Evolutionary conservation across 2,113 vertebrate species (phyloP).

Genomic region (Plotosus lineatus): DNA sequence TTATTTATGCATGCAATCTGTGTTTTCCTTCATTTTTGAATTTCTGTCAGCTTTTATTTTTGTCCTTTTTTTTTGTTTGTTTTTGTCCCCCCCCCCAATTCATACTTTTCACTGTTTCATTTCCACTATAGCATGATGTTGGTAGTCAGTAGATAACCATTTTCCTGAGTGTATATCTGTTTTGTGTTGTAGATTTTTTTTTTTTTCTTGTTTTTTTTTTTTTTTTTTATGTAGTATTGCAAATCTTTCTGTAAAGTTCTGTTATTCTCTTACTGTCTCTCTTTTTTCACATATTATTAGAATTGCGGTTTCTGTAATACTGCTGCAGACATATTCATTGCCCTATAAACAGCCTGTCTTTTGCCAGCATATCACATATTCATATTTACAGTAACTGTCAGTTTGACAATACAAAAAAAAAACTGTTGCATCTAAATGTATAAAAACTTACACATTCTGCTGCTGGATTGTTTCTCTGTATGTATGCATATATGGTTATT

Average conservation of each 20-base stretch:
- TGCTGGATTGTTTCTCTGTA: not conserved
- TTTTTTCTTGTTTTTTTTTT: slow-evolving; percentile 58
- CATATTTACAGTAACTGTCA: slow-evolving; percentile 35
- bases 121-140: slow-evolving; percentile 55
- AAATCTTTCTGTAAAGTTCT: slow-evolving; percentile 60
- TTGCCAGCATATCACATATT: slow-evolving; percentile 47
- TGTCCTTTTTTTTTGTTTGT: slow-evolving; percentile 33
- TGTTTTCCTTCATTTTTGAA: slow-evolving; percentile 44
- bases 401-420: not conserved
- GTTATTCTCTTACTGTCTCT: slow-evolving; percentile 68
- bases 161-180: slow-evolving; percentile 40
- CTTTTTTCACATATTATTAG: slow-evolving; percentile 64
- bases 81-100: slow-evolving; percentile 43
- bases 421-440: slow-evolving; percentile 1
- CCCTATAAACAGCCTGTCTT: slow-evolving; percentile 36
- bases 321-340: slow-evolving; percentile 14
- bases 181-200: slow-evolving; percentile 56
- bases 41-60: slow-evolving; percentile 31
- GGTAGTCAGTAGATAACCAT: slow-evolving; percentile 51
- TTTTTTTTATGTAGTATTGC: slow-evolving; percentile 58
- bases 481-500: not conserved
- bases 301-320: slow-evolving; percentile 27
- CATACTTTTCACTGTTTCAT: no score
- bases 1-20: slow-evolving; percentile 66
- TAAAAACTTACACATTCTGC: not conserved